Evolutionary conservation across 2,888 invertebrate species (phyloP), one percentile per base, ranked within the genome.

Genomic region (Acronicta aceris): DNA sequence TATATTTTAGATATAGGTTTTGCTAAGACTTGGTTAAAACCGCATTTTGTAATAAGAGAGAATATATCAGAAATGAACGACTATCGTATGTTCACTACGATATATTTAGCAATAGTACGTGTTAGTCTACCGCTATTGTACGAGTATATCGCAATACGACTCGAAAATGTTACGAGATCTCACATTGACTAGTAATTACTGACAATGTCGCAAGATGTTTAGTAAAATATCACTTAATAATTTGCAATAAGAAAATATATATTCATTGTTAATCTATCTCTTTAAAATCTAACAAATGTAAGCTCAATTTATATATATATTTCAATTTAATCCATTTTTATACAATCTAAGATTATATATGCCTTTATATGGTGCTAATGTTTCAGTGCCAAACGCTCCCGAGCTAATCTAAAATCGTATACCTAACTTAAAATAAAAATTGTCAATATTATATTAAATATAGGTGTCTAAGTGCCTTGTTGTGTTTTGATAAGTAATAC

Each of bases 401-500:
- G 59, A 75, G 76, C 71, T 75, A 49, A 52, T 65, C 54, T 64
- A 57, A 71, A 75, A 59, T 60, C 76, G 60, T 76, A 57, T 76
- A 72, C 78, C 80, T 63, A 21, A 21, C 76, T 69, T 69, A 48
- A 47, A 36, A 13, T 36, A 56, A 72, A 65, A 75, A 51, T 66
- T 77, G 67, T 65, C 76, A 74, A 74, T 71, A 68, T 71, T 62
- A 68, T 76, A 74, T 76, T 72, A 79, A 65, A 66, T 65, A 57
- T 72, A 78, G 78, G 67, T 81, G 75, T 61, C 4, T 81, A 86
- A 85, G 90, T 88, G 89, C 89, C 90, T 92, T 91, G 90, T 91
- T 89, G 86, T 92, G 85, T 90, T 86, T 87, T 78, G 72, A 69
- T 79, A 79, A 65, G 74, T 81, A 82, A 92, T 93, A 93, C 92